Conservation (phyloP, 1,140 invertebrate species). For the Apis laboriosa region DNA sequence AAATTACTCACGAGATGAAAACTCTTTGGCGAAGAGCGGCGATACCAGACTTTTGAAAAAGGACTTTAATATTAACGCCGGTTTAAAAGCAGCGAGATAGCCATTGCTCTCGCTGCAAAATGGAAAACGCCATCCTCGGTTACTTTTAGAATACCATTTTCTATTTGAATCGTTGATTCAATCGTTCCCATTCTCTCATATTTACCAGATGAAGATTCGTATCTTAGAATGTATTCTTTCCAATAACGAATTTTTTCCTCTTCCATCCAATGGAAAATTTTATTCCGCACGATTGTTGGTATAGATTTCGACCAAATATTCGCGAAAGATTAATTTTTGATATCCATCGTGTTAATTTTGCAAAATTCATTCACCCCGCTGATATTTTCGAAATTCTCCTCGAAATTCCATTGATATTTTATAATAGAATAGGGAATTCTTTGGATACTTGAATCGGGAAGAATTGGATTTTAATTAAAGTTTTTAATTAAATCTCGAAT, state of each 20-base stretch:
- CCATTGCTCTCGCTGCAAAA: neutral
- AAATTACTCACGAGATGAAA: neutral
- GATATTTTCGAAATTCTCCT: neutral
- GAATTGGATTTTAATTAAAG: slow-evolving; percentile 24
- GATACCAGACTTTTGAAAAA: neutral
- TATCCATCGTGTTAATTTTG: neutral
- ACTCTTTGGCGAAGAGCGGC: no score
- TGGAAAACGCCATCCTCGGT: no score
- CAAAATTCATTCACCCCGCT: neutral
- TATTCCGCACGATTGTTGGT: neutral
- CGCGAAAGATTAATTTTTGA: neutral
- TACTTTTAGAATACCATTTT: neutral
- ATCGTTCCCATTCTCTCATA: neutral
- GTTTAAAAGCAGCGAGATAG: neutral
- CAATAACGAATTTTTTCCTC: no score
- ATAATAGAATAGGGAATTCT: neutral
- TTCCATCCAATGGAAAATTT: neutral
- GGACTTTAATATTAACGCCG: neutral
- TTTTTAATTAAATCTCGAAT: slow-evolving; percentile 32
- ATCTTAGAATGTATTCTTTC: neutral
- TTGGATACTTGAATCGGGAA: neutral
- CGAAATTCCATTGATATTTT: neutral
- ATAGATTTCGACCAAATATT: no score
- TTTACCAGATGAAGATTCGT: neutral
- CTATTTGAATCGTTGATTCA: neutral